phyloP scores from a whole-genome alignment of 35 echinoderm and acorn worm species.

The Amphiura filiformis region DNA sequence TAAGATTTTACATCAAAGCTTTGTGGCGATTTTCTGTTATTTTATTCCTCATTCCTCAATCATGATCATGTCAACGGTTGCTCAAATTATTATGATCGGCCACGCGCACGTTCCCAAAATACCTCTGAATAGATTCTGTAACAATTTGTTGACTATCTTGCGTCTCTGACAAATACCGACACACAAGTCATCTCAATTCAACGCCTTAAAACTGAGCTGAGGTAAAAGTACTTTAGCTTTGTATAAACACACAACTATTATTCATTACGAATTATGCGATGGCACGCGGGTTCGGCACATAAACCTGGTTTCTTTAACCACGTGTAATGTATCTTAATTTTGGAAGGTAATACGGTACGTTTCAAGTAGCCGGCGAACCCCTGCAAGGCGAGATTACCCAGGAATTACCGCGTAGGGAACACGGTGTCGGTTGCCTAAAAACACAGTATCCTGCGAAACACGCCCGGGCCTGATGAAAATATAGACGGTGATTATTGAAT shows the following conservation, averaged over 20 bases:
- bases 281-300: not conserved
- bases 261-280: not conserved
- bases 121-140: too few relatives aligned
- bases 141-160: too few relatives aligned
- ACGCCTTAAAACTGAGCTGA: too few relatives aligned
- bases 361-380: constrained; percentile 12
- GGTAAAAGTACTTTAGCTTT: not conserved
- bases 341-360: constrained; percentile 1
- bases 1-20: too few relatives aligned
- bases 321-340: constrained; percentile 1
- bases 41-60: too few relatives aligned
- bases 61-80: too few relatives aligned
- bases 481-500: constrained; percentile 6
- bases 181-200: too few relatives aligned
- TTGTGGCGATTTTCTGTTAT: too few relatives aligned
- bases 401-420: constrained; percentile 6
- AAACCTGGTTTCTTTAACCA: not conserved
- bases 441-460: not conserved
- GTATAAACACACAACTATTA: not conserved
- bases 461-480: not conserved
- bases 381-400: not conserved
- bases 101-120: too few relatives aligned
- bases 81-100: too few relatives aligned
- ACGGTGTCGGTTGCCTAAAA: constrained; percentile 6
- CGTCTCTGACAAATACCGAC: too few relatives aligned